These are phyloP conservation scores for Xiphophorus couchianus DNA, from an alignment of 2,113 vertebrate genomes.

Conservation along the genomic window DNA sequence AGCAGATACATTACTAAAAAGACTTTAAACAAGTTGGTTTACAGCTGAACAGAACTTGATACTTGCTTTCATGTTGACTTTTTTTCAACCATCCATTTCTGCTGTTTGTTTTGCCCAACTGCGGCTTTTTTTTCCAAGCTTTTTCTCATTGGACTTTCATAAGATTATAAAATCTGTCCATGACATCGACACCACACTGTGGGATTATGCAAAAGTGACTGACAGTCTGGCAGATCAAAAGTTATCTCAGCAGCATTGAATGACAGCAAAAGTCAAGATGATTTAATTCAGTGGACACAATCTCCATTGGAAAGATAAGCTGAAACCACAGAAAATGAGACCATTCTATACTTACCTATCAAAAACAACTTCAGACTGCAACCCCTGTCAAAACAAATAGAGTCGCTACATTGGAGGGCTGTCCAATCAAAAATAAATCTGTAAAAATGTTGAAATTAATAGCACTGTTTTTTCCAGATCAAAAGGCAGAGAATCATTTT, in stretches of 20 bases:
- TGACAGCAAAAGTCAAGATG: constrained; percentile 1
- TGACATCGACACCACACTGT: constrained; percentile 21
- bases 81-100: constrained; percentile 1
- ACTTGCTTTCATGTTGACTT: neutral
- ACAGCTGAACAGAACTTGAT: neutral
- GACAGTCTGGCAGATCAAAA: constrained; percentile 46
- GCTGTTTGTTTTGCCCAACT: constrained; percentile 2
- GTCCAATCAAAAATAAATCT: no score
- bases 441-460: no score
- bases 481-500: no score
- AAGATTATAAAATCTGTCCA: constrained; percentile 39
- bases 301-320: neutral
- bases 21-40: neutral
- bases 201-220: constrained; percentile 61
- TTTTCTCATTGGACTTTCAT: constrained; percentile 18
- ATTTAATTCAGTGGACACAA: constrained; percentile 17
- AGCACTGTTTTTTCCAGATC: no score
- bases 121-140: constrained; percentile 12
- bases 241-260: constrained; percentile 44
- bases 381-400: neutral
- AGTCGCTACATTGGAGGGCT: neutral
- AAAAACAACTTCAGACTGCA: neutral
- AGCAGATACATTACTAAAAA: neutral
- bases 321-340: neutral
- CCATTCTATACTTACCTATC: neutral